phyloP scores from a whole-genome alignment of 1,140 invertebrate species.

The Zaprionus nigranus region DNA sequence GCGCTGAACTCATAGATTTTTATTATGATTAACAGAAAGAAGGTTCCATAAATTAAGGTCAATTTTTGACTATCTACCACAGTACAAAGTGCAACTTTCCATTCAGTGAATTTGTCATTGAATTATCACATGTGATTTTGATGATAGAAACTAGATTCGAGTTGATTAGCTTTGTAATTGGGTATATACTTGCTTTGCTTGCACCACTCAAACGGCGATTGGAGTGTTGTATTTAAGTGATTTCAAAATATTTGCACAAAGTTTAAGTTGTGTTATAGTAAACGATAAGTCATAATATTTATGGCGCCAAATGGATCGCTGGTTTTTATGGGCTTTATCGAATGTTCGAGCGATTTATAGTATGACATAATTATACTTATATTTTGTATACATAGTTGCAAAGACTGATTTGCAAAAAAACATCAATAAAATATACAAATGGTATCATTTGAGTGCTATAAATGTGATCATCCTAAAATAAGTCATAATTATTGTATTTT shows the following conservation, averaged over 20 bases:
- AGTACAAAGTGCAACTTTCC: background rate
- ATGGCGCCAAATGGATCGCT: too few relatives aligned
- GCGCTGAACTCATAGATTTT: background rate
- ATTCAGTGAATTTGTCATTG: too few relatives aligned
- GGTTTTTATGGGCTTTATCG: background rate
- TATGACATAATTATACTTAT: background rate
- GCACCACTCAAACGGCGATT: background rate
- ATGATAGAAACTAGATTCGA: conserved; percentile 14
- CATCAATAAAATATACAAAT: too few relatives aligned
- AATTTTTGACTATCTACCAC: background rate
- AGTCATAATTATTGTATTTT: too few relatives aligned
- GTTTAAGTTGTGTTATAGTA: background rate
- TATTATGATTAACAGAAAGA: background rate
- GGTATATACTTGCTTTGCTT: background rate
- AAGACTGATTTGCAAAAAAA: too few relatives aligned
- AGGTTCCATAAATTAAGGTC: background rate
- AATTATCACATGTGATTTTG: background rate
- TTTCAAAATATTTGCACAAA: conserved; percentile 8
- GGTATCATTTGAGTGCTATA: too few relatives aligned
- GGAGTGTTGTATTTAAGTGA: conserved; percentile 15
- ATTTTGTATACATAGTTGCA: too few relatives aligned
- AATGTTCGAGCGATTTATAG: background rate
- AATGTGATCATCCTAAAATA: too few relatives aligned
- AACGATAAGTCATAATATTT: conserved; percentile 10
- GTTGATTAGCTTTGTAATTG: background rate